phyloP scores from a whole-genome alignment of 2,113 vertebrate species.

The Ursus arctos region DNA sequence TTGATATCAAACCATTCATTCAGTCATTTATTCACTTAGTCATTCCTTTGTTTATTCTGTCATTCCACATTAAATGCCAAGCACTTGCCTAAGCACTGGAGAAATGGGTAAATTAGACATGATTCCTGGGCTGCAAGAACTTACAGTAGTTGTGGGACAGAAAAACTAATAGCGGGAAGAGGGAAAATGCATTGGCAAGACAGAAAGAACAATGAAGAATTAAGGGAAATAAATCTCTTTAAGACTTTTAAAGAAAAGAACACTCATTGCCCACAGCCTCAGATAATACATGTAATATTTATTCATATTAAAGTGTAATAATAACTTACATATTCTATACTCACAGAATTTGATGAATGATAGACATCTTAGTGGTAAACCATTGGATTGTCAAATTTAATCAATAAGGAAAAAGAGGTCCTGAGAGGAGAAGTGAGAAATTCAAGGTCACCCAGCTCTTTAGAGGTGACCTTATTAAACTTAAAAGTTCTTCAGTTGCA shows the following conservation, averaged over 20 bases:
- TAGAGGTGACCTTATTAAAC: not conserved
- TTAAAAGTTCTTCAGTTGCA: not conserved
- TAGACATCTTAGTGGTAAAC: not conserved
- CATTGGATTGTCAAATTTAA: not conserved
- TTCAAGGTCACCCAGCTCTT: not conserved
- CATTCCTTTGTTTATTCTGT: not conserved
- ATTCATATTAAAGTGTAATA: not conserved
- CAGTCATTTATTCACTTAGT: not conserved
- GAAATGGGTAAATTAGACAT: not conserved
- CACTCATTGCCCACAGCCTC: not conserved
- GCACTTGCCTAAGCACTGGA: not conserved
- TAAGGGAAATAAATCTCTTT: not conserved
- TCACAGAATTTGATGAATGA: not conserved
- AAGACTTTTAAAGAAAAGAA: not conserved
- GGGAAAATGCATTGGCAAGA: not conserved
- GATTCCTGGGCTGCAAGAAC: constrained; percentile 20
- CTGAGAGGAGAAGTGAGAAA: not conserved
- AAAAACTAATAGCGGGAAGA: not conserved
- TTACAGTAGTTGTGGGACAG: not conserved
- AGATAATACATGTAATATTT: not conserved
- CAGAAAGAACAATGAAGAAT: not conserved
- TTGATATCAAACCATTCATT: not conserved
- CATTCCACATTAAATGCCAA: not conserved
- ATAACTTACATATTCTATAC: not conserved
- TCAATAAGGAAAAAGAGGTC: not conserved